Conservation (phyloP, 2,113 vertebrate species). For the Takifugu bimaculatus region DNA sequence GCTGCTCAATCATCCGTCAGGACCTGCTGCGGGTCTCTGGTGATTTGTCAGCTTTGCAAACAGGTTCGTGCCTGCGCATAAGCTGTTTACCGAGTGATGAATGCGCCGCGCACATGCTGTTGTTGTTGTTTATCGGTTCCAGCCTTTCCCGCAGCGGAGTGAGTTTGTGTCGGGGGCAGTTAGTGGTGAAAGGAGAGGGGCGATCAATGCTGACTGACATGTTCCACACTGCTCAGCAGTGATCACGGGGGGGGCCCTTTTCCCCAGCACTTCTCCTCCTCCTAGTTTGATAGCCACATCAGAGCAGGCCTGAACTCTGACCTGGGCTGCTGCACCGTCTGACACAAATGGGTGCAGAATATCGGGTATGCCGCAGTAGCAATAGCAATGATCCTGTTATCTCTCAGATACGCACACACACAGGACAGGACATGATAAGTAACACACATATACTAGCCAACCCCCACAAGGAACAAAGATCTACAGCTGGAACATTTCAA, state of each 20-base stretch:
- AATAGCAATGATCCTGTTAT: too few species aligned
- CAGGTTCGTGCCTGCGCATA: constrained; percentile 9
- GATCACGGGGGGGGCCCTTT: too few species aligned
- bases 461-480: too few species aligned
- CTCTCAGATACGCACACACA: too few species aligned
- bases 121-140: constrained; percentile 34
- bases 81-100: constrained; percentile 18
- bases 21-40: constrained; percentile 1
- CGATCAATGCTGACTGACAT: constrained; percentile 39
- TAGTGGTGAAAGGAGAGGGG: neutral
- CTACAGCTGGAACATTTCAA: too few species aligned
- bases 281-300: neutral
- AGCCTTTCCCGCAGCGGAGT: constrained; percentile 17
- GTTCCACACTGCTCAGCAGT: constrained; percentile 1
- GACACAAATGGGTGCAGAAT: too few species aligned
- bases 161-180: constrained; percentile 3
- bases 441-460: too few species aligned
- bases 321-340: too few species aligned
- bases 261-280: neutral
- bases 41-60: constrained; percentile 5
- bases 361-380: too few species aligned
- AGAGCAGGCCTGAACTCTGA: too few species aligned
- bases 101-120: constrained; percentile 36
- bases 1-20: neutral
- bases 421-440: too few species aligned